Evolutionary conservation across 2,888 invertebrate genomes (phyloP), one percentile per base, ranked within the genome.

Genomic region (Lathronympha strigana): DNA sequence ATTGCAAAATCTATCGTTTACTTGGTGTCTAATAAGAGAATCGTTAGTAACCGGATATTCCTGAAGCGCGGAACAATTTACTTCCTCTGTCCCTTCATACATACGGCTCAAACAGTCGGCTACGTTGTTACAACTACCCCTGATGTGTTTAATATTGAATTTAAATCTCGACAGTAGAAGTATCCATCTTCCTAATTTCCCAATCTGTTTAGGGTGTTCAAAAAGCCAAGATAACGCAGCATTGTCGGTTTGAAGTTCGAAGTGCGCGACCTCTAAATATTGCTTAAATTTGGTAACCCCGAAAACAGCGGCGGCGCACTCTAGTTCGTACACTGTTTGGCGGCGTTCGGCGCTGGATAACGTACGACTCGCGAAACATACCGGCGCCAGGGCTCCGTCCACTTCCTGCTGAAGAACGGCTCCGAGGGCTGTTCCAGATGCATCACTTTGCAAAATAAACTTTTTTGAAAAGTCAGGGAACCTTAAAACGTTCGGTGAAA

Each of bases 201-300:
- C 61, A 5, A 61, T 61, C 21, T 61, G 51, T 51, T 61, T 61
- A 9, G 61, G 61, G 13, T 63, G 63, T 28, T 55, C 28, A 21
- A 63, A 63, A 4, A 63, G 28, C 63, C 63, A 63, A 0, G 63
- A 57, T 8, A 63, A 38, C 4, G 63, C 63, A 2, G 63, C 63
- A 4, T 63, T 63, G n/a, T 55, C 63, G 1, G 63, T 63, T 19
- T 63, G 47, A 4, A 63, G 19, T 40, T 63, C 63, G 15, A 63
- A 55, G 2, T 45, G 47, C 6, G 63, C 63, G 11, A 55, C 23
- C 38, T 55, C 63, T 6, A 63, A 17, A 11, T 63, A 63, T n/a
- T 28, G 28, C 25, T 55, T 63, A 9, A 55, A 63, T 11, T 63
- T 63, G 15, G 54, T 63, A 5, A 63, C 63, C 2, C 63, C 63